Evolutionary conservation across 2,797 vertebrate species (phyloP), one percentile per base, ranked within the genome.

Genomic region (Danionella dracula): DNA sequence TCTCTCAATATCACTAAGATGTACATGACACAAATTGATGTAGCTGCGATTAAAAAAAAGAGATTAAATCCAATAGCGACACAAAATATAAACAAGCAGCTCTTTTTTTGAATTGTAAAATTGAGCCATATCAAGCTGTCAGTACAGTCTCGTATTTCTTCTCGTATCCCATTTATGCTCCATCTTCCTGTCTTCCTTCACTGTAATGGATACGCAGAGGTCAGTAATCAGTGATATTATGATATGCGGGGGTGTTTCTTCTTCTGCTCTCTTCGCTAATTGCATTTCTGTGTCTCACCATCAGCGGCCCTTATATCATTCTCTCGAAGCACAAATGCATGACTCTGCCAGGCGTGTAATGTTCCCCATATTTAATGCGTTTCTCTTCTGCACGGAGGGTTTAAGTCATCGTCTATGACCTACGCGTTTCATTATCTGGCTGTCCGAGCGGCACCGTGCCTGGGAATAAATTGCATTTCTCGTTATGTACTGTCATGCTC

Each of bases 401-500:
- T 95, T 93, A 94, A 95, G 92, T 93, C 93, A 90, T 94, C 92
- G 89, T 90, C 92, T 91, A 89, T 95, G 94, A 96, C 96, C 95
- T 94, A 92, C 90, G 92, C 91, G 93, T 95, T 97, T 97, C 94
- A 96, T 97, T 97, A 96, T 94, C 93, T 91, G 90, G 86, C 90
- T 93, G 94, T 95, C 93, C 93, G 91, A 93, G 91, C 88, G 80
- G 87, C 84, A 81, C 86, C 92, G 92, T 97, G 94, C 91, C 84
- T 86, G 83, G 86, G 94, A 96, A 98, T 98, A 97, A 98, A 98
- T 98, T 95, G 93, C 90, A 90, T 93, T 90, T 90, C 93, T 96
- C 70, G 91, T 96, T 95, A 94, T 93, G 93, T 90, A 91, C 92
- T 90, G 78, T 79, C 84, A 84, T 78, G 78, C 78, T 77, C 74